These are phyloP conservation scores for Pseudochromis fuscus DNA, from an alignment of 2,797 vertebrate genomes.

Conservation along the genomic window DNA sequence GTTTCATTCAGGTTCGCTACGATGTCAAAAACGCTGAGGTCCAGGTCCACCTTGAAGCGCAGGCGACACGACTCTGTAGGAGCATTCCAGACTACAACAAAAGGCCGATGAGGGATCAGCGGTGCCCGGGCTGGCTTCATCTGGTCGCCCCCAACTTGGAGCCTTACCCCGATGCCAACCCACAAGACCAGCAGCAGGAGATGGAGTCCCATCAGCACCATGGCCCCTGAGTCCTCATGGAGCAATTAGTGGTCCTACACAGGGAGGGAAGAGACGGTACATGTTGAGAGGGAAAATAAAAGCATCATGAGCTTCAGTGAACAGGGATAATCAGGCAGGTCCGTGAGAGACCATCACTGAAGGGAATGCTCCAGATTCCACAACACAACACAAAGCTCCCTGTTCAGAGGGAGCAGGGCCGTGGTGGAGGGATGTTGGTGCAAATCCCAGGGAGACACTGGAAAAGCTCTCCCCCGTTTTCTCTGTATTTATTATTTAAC, in stretches of 20 bases:
- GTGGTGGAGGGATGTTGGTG: conserved; percentile 15
- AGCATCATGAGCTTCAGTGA: conserved; percentile 66
- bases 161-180: conserved; percentile 40
- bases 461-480: neutral
- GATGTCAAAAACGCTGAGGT: conserved; percentile 91
- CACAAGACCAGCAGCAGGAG: conserved; percentile 51
- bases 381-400: conserved; percentile 58
- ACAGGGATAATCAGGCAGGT: conserved; percentile 69
- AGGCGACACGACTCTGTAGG: conserved; percentile 89
- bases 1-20: conserved; percentile 90
- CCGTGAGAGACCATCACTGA: conserved; percentile 60
- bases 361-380: conserved; percentile 77
- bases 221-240: conserved; percentile 57
- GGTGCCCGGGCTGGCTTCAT: conserved; percentile 83
- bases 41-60: conserved; percentile 90
- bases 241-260: conserved; percentile 57
- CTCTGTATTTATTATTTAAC: neutral
- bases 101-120: conserved; percentile 86
- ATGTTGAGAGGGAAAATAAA: conserved; percentile 55
- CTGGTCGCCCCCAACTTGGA: conserved; percentile 38
- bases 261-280: conserved; percentile 44
- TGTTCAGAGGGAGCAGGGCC: conserved; percentile 59
- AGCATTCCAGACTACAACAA: conserved; percentile 91
- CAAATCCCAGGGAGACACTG: conserved; percentile 16
- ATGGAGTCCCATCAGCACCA: conserved; percentile 53